A percentile compares a stretch with the other conserved stretches of the same genome.
phyloP scores from a whole-genome alignment of 2,113 vertebrate species.

The Cyanistes caeruleus region DNA sequence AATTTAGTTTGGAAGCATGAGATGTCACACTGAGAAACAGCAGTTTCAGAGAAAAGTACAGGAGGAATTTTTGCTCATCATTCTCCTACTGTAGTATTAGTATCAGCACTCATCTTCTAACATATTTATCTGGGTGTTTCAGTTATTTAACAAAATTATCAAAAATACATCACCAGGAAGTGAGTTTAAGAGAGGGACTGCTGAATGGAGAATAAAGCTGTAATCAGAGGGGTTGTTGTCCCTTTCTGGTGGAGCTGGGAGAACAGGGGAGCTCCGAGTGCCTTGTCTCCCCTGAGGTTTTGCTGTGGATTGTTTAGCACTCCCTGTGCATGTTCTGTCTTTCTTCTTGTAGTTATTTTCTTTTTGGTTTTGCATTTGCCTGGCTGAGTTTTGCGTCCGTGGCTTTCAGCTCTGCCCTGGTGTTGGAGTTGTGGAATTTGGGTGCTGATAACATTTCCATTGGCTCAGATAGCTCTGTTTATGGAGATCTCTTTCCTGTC shows the following conservation, averaged over 20 bases:
- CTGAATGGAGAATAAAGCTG: neutral
- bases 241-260: neutral
- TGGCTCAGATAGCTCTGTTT: accelerated
- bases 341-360: neutral
- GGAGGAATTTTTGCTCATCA: neutral
- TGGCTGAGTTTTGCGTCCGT: neutral
- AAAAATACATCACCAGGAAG: conserved; percentile 14
- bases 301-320: neutral
- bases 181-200: neutral
- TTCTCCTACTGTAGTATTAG: neutral
- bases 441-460: neutral
- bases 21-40: neutral
- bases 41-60: neutral
- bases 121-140: conserved; percentile 36
- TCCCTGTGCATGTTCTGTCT: accelerated
- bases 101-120: neutral
- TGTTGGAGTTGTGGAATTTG: neutral
- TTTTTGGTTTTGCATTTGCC: neutral
- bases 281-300: accelerated
- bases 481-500: neutral
- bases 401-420: neutral
- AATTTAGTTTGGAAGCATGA: neutral
- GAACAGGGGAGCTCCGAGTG: neutral
- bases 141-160: conserved; percentile 33
- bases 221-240: neutral